Percentiles rank a stretch among this genome's conserved stretches.
phyloP scores from a whole-genome alignment of 2,888 invertebrate genomes.

The Glyphotaelius pellucidus region DNA sequence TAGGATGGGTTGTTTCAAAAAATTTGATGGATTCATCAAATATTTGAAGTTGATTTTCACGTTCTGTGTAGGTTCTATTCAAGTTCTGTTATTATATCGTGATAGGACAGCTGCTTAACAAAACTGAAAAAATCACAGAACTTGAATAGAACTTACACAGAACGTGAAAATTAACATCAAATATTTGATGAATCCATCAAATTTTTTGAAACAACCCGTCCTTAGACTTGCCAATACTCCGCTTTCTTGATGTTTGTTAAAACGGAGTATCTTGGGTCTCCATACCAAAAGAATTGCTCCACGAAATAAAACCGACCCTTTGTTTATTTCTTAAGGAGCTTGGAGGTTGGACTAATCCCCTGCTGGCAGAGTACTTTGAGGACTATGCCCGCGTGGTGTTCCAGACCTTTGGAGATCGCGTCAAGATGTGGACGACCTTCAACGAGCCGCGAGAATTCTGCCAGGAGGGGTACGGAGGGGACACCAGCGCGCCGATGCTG shows the following conservation, averaged over 20 bases:
- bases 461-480: constrained; percentile 71
- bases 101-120: too few species aligned
- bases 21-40: too few species aligned
- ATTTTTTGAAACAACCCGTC: too few species aligned
- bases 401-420: constrained; percentile 74
- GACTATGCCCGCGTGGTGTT: constrained; percentile 78
- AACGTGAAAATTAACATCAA: too few species aligned
- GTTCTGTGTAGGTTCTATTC: too few species aligned
- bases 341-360: constrained; percentile 80
- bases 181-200: too few species aligned
- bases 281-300: constrained; percentile 75
- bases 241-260: not conserved
- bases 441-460: constrained; percentile 77
- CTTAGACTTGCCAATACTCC: not conserved
- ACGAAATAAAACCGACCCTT: not conserved
- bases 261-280: constrained; percentile 69
- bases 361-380: constrained; percentile 76
- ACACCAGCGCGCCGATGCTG: constrained; percentile 70
- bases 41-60: too few species aligned
- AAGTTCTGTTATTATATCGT: too few species aligned
- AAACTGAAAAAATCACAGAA: too few species aligned
- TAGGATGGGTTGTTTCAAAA: too few species aligned
- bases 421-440: constrained; percentile 78
- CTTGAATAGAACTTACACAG: too few species aligned
- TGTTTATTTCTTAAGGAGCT: constrained; percentile 74